Conservation (phyloP, 2,888 invertebrate genomes). For the Deilephila porcellus region DNA sequence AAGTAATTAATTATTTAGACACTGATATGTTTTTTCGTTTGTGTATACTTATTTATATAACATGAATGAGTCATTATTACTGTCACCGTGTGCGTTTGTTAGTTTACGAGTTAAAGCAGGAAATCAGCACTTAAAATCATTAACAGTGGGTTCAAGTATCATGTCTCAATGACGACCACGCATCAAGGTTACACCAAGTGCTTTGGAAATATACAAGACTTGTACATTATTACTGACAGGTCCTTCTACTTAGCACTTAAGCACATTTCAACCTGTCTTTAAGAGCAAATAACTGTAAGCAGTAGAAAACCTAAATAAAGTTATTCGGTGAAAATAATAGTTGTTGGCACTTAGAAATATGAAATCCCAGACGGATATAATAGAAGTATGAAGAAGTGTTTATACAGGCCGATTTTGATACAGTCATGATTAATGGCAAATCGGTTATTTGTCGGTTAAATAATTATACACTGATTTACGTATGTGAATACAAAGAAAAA, state of each 20-base stretch:
- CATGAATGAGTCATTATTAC: not conserved
- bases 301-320: too few relatives aligned
- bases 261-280: too few relatives aligned
- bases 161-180: constrained; percentile 2
- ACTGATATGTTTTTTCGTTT: not conserved
- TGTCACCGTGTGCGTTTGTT: not conserved
- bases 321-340: too few relatives aligned
- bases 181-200: constrained; percentile 6
- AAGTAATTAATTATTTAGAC: not conserved
- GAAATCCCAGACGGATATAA: too few relatives aligned
- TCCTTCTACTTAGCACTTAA: not conserved
- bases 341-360: too few relatives aligned
- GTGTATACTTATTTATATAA: not conserved
- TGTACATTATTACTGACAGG: not conserved
- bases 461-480: too few relatives aligned
- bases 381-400: too few relatives aligned
- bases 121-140: constrained; percentile 12
- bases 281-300: too few relatives aligned
- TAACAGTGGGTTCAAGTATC: constrained; percentile 5
- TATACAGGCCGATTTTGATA: too few relatives aligned
- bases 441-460: too few relatives aligned
- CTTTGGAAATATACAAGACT: not conserved
- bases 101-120: constrained; percentile 16
- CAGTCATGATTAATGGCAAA: too few relatives aligned
- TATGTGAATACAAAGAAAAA: too few relatives aligned